These are phyloP conservation scores for Aphelenchoides avenae DNA, from an alignment of 1,140 invertebrate genomes.

Conservation along the genomic window DNA sequence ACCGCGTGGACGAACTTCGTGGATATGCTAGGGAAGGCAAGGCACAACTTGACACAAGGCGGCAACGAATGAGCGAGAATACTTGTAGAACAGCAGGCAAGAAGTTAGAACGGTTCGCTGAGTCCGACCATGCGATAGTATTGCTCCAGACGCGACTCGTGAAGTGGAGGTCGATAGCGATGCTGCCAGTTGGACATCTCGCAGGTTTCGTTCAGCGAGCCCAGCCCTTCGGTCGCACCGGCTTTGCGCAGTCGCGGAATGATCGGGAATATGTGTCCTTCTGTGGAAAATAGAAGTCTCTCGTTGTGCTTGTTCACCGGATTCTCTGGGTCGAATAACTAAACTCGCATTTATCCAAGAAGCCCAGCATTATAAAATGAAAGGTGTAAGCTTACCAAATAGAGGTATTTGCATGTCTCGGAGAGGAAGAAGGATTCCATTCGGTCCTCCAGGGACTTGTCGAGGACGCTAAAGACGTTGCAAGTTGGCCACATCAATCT, in stretches of 20 bases:
- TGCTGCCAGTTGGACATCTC: slow-evolving; percentile 2
- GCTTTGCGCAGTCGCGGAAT: slow-evolving; percentile 56
- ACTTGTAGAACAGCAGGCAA: too few species aligned
- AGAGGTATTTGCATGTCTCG: slow-evolving; percentile 97
- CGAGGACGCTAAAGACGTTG: slow-evolving; percentile 74
- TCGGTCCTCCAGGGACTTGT: slow-evolving; percentile 87
- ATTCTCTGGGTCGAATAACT: slow-evolving; percentile 71
- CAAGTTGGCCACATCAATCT: slow-evolving; percentile 68
- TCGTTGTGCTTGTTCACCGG: slow-evolving; percentile 66
- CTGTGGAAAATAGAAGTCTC: slow-evolving; percentile 68
- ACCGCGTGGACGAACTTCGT: too few species aligned
- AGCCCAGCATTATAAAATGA: slow-evolving; percentile 7
- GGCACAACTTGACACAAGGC: too few species aligned
- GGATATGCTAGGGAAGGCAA: too few species aligned
- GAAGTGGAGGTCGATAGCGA: slow-evolving; percentile 13
- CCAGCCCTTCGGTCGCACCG: not conserved
- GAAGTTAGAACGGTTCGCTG: too few species aligned
- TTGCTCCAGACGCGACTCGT: slow-evolving; percentile 5
- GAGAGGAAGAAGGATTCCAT: slow-evolving; percentile 99
- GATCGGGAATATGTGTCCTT: slow-evolving; percentile 70
- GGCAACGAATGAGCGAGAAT: too few species aligned
- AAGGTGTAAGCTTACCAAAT: slow-evolving; percentile 66
- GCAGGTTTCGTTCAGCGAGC: slow-evolving; percentile 15
- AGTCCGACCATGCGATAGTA: slow-evolving; percentile 24
- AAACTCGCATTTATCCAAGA: slow-evolving; percentile 31